These are phyloP conservation scores for Poecilia gillii DNA, from an alignment of 2,797 vertebrate species.

Conservation along the genomic window DNA sequence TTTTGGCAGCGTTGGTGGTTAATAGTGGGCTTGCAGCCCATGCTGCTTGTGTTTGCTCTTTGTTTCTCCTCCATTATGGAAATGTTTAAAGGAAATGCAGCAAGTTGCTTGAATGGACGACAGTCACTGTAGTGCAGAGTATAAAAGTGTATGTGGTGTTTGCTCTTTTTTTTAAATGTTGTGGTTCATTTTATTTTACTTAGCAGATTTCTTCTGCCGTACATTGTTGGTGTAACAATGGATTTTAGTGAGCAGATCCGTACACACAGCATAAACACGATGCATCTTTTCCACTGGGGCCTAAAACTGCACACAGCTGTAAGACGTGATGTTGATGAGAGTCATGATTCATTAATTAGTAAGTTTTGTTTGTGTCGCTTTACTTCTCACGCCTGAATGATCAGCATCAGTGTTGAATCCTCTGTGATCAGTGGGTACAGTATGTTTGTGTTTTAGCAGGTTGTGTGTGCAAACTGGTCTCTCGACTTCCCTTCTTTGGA, in stretches of 20 bases:
- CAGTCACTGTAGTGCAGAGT: background rate
- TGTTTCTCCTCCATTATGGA: background rate
- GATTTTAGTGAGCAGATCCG: background rate
- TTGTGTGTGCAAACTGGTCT: slow-evolving; percentile 3
- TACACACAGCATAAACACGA: background rate
- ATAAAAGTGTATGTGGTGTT: background rate
- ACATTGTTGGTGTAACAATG: background rate
- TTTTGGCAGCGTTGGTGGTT: background rate
- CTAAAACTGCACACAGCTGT: slow-evolving; percentile 2
- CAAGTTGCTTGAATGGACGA: background rate
- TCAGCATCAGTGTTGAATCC: slow-evolving; percentile 29
- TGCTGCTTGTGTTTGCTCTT: background rate
- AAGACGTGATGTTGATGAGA: slow-evolving; percentile 6
- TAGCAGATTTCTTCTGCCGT: background rate
- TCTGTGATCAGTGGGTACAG: background rate
- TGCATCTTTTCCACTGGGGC: background rate
- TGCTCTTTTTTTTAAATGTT: background rate
- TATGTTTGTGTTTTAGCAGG: slow-evolving; percentile 4
- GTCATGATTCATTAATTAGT: slow-evolving; percentile 19
- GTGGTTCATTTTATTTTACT: background rate
- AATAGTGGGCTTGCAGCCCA: background rate
- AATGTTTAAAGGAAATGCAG: background rate
- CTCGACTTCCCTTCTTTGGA: slow-evolving; percentile 1
- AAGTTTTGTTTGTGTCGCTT: background rate
- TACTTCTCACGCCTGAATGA: slow-evolving; percentile 19